Evolutionary conservation across 2,888 invertebrate species (phyloP).

Genomic region (Lapara coniferarum): DNA sequence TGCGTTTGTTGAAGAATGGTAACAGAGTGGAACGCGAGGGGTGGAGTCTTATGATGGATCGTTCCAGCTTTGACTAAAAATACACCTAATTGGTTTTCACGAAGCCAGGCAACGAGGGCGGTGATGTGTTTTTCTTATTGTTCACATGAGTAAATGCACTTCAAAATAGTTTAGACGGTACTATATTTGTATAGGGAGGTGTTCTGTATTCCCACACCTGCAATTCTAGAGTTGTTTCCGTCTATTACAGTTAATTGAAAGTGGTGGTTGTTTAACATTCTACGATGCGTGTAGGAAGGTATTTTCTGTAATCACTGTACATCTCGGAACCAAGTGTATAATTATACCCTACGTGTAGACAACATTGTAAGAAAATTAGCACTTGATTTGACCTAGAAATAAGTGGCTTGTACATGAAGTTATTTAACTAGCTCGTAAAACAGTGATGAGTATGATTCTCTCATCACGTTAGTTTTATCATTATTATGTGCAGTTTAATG

Average conservation of each 20-base stretch:
- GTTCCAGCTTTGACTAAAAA: constrained; percentile 69
- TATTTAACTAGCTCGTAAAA: background rate
- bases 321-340: constrained; percentile 3
- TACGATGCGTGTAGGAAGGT: constrained; percentile 9
- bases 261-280: constrained; percentile 3
- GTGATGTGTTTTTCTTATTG: constrained; percentile 43
- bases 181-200: background rate
- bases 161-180: background rate
- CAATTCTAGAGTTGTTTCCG: background rate
- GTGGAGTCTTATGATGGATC: constrained; percentile 76
- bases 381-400: constrained; percentile 8
- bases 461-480: background rate
- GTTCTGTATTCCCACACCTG: background rate
- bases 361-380: constrained; percentile 14
- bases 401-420: background rate
- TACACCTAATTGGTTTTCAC: constrained; percentile 76
- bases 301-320: background rate
- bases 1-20: constrained; percentile 46
- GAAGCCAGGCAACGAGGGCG: constrained; percentile 51
- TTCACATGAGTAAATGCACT: constrained; percentile 16
- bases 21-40: constrained; percentile 60
- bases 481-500: too few species aligned
- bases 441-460: background rate
- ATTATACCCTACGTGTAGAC: constrained; percentile 8
- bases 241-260: background rate